These are phyloP conservation scores for Sylvilagus bachmani DNA, from an alignment of 2,113 vertebrate species.

Conservation along the genomic window DNA sequence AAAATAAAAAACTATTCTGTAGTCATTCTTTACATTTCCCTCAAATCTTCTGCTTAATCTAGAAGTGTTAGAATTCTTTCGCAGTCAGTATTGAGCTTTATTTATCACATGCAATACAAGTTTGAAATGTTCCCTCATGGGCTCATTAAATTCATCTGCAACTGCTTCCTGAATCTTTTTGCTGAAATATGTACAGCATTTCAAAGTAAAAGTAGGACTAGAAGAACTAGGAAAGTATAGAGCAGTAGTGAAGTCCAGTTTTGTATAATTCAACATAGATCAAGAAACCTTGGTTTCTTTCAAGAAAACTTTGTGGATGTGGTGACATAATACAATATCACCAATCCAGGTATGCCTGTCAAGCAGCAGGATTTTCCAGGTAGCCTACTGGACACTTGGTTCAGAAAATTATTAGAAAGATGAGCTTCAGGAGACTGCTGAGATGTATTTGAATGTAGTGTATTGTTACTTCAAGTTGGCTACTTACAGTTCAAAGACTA, in stretches of 20 bases:
- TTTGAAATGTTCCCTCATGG: constrained; percentile 79
- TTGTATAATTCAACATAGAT: constrained; percentile 59
- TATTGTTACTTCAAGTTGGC: neutral
- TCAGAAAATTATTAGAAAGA: constrained; percentile 16
- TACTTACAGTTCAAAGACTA: neutral
- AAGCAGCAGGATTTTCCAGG: neutral
- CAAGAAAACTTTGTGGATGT: neutral
- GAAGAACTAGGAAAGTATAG: constrained; percentile 33
- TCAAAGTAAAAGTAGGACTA: constrained; percentile 70
- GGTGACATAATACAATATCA: neutral
- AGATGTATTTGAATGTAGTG: neutral
- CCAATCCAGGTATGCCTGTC: neutral
- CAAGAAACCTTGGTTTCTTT: constrained; percentile 53
- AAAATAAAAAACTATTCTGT: constrained; percentile 11
- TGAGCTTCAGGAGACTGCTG: neutral
- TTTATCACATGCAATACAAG: constrained; percentile 68
- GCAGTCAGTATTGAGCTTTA: constrained; percentile 66
- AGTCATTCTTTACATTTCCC: constrained; percentile 61
- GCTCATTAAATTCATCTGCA: constrained; percentile 81
- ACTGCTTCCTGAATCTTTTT: constrained; percentile 79
- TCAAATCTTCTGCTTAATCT: constrained; percentile 57
- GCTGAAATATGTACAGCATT: constrained; percentile 81
- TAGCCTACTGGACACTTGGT: neutral
- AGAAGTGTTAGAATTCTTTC: constrained; percentile 31
- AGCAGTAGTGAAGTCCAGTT: constrained; percentile 21